These are phyloP conservation scores for Okamejei kenojei DNA, from an alignment of 2,797 vertebrate genomes.

Conservation along the genomic window DNA sequence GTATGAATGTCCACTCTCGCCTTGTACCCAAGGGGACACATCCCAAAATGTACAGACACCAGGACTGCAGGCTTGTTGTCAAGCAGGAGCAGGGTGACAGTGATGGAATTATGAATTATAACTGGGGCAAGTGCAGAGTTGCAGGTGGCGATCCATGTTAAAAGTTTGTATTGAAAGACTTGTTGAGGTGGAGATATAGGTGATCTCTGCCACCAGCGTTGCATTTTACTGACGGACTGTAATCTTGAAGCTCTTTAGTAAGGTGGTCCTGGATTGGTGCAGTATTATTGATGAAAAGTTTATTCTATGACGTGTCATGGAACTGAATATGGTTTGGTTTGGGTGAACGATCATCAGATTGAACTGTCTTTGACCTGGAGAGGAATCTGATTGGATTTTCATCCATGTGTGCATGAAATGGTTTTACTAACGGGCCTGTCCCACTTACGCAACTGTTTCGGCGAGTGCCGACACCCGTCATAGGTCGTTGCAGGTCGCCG, in stretches of 20 bases:
- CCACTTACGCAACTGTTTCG: too few relatives aligned
- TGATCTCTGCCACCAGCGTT: background rate
- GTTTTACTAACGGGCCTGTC: background rate
- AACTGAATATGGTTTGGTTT: too few relatives aligned
- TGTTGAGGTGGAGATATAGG: background rate
- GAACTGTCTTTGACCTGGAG: background rate
- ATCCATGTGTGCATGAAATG: too few relatives aligned
- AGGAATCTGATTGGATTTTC: background rate
- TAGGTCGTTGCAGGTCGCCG: too few relatives aligned
- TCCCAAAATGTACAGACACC: background rate
- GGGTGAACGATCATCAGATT: background rate
- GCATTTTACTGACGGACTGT: background rate
- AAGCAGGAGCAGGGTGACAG: background rate
- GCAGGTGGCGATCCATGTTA: background rate
- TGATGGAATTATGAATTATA: background rate
- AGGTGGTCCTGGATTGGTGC: background rate
- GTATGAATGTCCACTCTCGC: background rate
- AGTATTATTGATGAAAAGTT: background rate
- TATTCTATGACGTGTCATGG: too few relatives aligned
- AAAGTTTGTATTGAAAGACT: background rate
- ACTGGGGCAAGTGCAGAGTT: background rate
- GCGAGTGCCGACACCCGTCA: too few relatives aligned
- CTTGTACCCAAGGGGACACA: too few relatives aligned
- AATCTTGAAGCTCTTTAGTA: background rate
- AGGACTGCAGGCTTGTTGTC: background rate